phyloP scores from a whole-genome alignment of 2,797 vertebrate species.

The Amblyraja radiata region DNA sequence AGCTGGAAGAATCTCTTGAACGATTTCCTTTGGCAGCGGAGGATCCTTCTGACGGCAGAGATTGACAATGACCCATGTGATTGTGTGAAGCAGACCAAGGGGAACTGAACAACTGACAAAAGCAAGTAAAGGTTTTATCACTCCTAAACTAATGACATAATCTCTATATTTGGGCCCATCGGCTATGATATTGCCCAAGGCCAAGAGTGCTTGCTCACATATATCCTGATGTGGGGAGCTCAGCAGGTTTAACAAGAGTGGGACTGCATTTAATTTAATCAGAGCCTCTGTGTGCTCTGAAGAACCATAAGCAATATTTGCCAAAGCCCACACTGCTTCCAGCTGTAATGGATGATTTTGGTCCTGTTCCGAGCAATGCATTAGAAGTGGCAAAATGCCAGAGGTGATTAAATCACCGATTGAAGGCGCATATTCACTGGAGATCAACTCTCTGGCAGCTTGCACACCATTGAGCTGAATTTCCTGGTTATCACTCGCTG shows the following conservation, averaged over 20 bases:
- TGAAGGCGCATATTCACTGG: conserved; percentile 94
- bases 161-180: conserved; percentile 97
- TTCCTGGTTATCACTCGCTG: conserved; percentile 97
- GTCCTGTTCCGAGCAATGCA: conserved; percentile 96
- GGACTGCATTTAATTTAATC: conserved; percentile 94
- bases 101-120: conserved; percentile 98
- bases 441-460: conserved; percentile 93
- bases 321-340: conserved; percentile 96
- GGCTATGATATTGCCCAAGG: conserved; percentile 97
- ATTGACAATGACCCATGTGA: conserved; percentile 99
- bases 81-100: conserved; percentile 97
- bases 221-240: conserved; percentile 96
- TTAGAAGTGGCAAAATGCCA: conserved; percentile 95
- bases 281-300: conserved; percentile 97
- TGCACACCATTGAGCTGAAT: conserved; percentile 93
- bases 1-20: conserved; percentile 97
- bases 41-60: conserved; percentile 98
- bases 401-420: conserved; percentile 97
- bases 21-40: conserved; percentile 94
- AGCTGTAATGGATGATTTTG: conserved; percentile 98
- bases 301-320: conserved; percentile 96
- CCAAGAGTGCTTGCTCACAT: conserved; percentile 97
- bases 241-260: conserved; percentile 88
- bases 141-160: conserved; percentile 93
- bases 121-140: conserved; percentile 91